Base-by-base conservation (phyloP, 2,113 vertebrate species). In the Scatophagus argus region DNA sequence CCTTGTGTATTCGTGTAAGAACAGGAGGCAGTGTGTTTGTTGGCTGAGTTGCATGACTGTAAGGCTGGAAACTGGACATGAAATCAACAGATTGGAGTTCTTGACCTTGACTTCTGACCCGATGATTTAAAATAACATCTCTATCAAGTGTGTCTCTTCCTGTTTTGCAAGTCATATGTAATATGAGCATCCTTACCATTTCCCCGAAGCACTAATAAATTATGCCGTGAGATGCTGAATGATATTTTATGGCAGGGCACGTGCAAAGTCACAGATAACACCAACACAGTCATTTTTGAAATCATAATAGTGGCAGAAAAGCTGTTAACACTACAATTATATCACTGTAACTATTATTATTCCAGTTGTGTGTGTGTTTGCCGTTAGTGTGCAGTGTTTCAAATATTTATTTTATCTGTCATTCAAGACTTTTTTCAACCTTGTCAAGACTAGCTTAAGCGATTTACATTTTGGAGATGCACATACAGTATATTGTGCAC, bases 221-320 rank as follows among this genome's bases (percentile, higher is more conserved):
- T 64, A 78, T 78, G 74, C 74, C 66, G 67, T 43, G 55, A 63
- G 61, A 62, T 55, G 64, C 47, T 73, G 58, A 65, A 77, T 38
- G 58, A 55, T 49, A 59, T 64, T 69, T 80, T 62, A 83, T 44
- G 77, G 77, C 63, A 58, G 38, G 39, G 65, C 39, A 74, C 58
- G 41, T 62, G 44, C 38, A 66, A 31, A 47, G 32, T 27, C 54
- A 66, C 31, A 76, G 46, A 9, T 41, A 11, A 82, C 44, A 59
- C n/a, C 16, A 52, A 46, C n/a, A 17, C n/a, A 11, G 19, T 32
- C 1, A 7, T 19, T 39, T 59, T 68, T 54, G 5, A 51, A 25
- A 49, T 55, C 52, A 8, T 47, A 41, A 21, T 34, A 32, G 52
- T 14, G 8, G 9, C 8, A 56, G n/a, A 34, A 56, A 60, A 36